Base-by-base conservation (phyloP, 1,140 invertebrate species). In the Tetramorium simillimum region DNA sequence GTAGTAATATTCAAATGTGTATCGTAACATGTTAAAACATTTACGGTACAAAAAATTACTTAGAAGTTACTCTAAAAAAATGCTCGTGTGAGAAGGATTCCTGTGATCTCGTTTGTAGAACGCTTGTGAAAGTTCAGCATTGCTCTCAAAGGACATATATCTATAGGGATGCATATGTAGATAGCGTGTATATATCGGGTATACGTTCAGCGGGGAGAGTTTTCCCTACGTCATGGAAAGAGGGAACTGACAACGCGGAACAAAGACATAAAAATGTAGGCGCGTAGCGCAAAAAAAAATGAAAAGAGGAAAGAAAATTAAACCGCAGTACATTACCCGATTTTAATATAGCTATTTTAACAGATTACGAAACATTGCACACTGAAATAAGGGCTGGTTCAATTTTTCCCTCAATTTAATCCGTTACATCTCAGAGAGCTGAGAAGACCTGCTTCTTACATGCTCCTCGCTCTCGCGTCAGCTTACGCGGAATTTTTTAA, bases 331-430 rank as follows among this genome's bases (percentile, higher is more conserved):
- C 21, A 33, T 69, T 70, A 70, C 7, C 16, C 37, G 10, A 60
- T 75, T 62, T 84, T 84, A 73, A 84, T 49, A 75, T 70, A 69
- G 12, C 40, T 24, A 72, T 84, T 84, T 75, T 53, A 75, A 84
- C 40, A 49, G 43, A 73, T 84, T 73, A 28, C 12, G 28, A 63
- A 75, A 43, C 40, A n/a, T 69, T 80, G 46, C 46, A n/a, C 40
- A 33, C 28, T 40, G 53, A 75, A 60, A 70, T 60, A 49, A 58
- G 24, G 21, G 33, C n/a, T 28, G 70, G 24, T 46, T 62, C 40
- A 84, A 84, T 84, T 84, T 75, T 18, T 75, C 67, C 40, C 70
- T 60, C 69, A 75, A 84, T 84, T 84, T 84, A 84, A 73, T 43
- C 40, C 40, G 69, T 49, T 75, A 73, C 24, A 84, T 73, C 9